These are phyloP conservation scores for Calonectris borealis DNA, from an alignment of 2,113 vertebrate genomes.

Conservation along the genomic window DNA sequence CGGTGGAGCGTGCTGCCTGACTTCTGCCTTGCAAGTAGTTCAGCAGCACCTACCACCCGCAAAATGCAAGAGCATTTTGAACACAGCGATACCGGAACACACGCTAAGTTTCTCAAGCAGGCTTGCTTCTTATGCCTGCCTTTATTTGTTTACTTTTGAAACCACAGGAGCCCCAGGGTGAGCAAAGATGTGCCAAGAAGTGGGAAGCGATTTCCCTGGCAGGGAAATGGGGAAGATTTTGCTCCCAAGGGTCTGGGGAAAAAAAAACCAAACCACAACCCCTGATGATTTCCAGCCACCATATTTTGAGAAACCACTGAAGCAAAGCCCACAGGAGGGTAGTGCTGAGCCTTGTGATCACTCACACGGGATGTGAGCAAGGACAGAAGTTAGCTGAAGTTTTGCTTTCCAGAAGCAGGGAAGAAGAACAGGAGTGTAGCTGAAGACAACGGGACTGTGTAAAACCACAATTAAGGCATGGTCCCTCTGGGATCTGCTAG, in stretches of 20 bases:
- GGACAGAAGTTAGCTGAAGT: background rate
- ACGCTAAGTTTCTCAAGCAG: background rate
- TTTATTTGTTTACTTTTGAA: background rate
- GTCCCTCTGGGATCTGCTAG: background rate
- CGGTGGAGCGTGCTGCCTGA: background rate
- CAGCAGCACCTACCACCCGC: background rate
- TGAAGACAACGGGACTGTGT: background rate
- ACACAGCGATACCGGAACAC: accelerated
- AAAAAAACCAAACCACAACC: background rate
- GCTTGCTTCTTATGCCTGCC: background rate
- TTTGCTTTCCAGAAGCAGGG: background rate
- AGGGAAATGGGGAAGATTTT: background rate
- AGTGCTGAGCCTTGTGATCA: background rate
- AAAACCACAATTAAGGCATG: background rate
- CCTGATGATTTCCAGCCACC: background rate
- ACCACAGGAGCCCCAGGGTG: background rate
- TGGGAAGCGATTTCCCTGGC: background rate
- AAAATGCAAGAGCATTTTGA: background rate
- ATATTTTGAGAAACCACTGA: background rate
- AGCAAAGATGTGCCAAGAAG: background rate
- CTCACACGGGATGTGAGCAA: background rate
- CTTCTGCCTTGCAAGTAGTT: background rate
- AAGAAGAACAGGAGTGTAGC: background rate
- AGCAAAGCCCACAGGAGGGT: background rate
- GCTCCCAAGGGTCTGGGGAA: background rate